phyloP scores from a whole-genome alignment of 1,140 invertebrate genomes.

The Venturia canescens region DNA sequence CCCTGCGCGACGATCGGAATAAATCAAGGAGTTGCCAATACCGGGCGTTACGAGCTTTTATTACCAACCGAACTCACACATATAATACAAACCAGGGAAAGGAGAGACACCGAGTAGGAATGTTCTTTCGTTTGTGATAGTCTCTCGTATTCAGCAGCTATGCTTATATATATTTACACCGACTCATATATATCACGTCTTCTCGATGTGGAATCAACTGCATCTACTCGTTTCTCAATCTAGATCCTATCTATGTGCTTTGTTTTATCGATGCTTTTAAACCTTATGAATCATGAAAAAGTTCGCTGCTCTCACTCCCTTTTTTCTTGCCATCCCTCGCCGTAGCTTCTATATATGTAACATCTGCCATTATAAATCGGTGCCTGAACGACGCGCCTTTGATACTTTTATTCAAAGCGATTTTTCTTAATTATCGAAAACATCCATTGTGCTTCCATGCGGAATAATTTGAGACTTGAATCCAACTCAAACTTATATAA shows the following conservation, averaged over 20 bases:
- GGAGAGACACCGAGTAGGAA: not conserved
- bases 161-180: slow-evolving; percentile 7
- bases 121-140: slow-evolving; percentile 4
- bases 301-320: not conserved
- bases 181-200: not conserved
- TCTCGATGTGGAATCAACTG: not conserved
- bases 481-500: too few species aligned
- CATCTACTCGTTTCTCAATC: not conserved
- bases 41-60: slow-evolving; percentile 68
- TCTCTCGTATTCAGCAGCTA: not conserved
- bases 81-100: slow-evolving; percentile 8
- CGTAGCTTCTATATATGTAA: not conserved
- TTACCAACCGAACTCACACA: slow-evolving; percentile 55
- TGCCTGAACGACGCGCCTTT: too few species aligned
- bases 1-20: slow-evolving; percentile 54
- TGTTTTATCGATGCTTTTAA: not conserved
- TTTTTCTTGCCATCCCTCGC: not conserved
- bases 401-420: too few species aligned
- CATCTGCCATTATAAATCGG: too few species aligned
- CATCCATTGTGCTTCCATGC: too few species aligned
- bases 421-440: too few species aligned
- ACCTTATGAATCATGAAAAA: not conserved
- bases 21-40: slow-evolving; percentile 73
- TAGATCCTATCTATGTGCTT: not conserved
- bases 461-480: too few species aligned